Conservation (phyloP, 2,797 vertebrate species). For the Cossypha niveicapilla region DNA sequence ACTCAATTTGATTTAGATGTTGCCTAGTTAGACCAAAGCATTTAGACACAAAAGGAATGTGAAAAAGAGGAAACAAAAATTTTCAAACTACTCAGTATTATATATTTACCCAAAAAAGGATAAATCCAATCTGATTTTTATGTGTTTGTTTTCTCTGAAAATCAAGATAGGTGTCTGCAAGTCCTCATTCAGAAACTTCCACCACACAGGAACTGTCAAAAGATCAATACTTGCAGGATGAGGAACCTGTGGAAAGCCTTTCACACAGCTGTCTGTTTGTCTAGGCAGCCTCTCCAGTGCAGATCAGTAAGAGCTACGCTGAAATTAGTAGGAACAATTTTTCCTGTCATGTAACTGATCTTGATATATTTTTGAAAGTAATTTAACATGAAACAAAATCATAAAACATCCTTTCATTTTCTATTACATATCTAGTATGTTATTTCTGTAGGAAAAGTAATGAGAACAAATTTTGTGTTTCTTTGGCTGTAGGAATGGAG, state of each 20-base stretch:
- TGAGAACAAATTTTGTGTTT: neutral
- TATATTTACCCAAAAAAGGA: neutral
- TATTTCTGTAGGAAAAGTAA: neutral
- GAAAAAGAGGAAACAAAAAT: neutral
- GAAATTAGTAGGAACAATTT: neutral
- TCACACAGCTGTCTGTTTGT: neutral
- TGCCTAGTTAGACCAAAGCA: neutral
- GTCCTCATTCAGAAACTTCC: neutral
- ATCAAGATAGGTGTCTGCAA: neutral
- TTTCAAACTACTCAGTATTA: neutral
- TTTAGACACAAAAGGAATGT: neutral
- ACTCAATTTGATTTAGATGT: neutral
- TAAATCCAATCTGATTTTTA: neutral
- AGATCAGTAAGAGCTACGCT: neutral
- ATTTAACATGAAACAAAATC: neutral
- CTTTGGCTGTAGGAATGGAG: neutral
- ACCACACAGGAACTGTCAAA: neutral
- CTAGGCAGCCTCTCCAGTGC: neutral
- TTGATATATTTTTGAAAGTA: neutral
- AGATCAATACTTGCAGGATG: neutral
- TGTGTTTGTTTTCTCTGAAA: neutral
- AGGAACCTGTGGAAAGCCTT: neutral
- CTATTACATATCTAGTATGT: neutral
- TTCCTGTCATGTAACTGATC: neutral
- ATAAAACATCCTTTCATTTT: neutral